phyloP scores from a whole-genome alignment of 1,140 invertebrate species.

The Archivesica marissinica region DNA sequence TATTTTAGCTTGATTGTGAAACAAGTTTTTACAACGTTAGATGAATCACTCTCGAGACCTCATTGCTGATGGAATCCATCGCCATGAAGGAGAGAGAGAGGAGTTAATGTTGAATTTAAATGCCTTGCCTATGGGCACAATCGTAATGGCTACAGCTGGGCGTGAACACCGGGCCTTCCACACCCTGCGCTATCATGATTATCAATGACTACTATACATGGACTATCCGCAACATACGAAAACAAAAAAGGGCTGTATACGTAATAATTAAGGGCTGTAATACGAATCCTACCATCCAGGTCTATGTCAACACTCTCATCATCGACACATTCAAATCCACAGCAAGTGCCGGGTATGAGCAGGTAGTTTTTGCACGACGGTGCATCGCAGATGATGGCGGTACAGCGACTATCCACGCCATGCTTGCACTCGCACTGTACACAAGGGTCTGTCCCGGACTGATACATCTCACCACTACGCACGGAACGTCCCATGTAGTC shows the following conservation, averaged over 20 bases:
- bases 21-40: no score
- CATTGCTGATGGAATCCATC: no score
- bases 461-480: slow-evolving; percentile 13
- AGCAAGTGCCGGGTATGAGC: slow-evolving; percentile 43
- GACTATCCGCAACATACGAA: neutral
- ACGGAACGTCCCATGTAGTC: neutral
- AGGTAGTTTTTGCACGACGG: slow-evolving; percentile 37
- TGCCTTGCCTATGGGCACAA: no score
- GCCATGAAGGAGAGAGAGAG: no score
- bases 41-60: no score
- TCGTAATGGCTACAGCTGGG: no score
- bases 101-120: neutral
- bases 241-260: neutral
- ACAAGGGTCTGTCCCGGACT: slow-evolving; percentile 8
- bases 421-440: slow-evolving; percentile 5
- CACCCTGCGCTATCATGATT: no score
- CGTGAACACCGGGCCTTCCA: no score
- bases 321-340: slow-evolving; percentile 39
- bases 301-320: slow-evolving; percentile 6
- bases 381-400: slow-evolving; percentile 23
- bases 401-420: neutral
- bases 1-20: no score
- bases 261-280: neutral
- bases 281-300: slow-evolving; percentile 37
- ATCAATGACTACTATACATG: neutral